phyloP scores from a whole-genome alignment of 2,888 invertebrate genomes.

The Synanthedon formicaeformis region DNA sequence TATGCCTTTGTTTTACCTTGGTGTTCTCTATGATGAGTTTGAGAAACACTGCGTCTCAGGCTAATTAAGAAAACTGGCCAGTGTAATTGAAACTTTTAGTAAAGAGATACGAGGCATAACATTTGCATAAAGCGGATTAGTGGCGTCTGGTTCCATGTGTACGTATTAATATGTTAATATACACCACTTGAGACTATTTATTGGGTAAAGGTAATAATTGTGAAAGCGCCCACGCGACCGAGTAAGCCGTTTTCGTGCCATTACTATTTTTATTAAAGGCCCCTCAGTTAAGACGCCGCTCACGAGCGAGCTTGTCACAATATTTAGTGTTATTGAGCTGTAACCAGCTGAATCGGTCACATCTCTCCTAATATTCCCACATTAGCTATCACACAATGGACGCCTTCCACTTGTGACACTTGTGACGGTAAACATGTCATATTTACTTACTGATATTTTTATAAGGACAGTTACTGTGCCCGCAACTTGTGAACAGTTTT shows the following conservation, averaged over 20 bases:
- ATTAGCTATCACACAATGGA: conserved; percentile 1
- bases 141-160: conserved; percentile 3
- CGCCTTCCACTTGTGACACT: conserved; percentile 1
- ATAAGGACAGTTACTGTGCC: no score
- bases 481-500: no score
- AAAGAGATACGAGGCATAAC: conserved; percentile 15
- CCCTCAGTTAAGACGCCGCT: no score
- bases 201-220: conserved; percentile 14
- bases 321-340: no score
- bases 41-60: no score
- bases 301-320: no score
- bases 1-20: no score
- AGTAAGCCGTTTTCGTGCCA: conserved; percentile 11
- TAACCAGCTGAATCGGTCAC: background rate
- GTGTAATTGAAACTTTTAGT: conserved; percentile 26
- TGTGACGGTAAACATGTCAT: background rate
- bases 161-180: conserved; percentile 21
- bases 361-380: conserved; percentile 3
- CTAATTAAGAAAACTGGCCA: conserved; percentile 16
- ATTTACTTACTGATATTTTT: no score
- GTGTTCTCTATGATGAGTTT: no score
- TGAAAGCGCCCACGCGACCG: conserved; percentile 14
- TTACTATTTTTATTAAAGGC: conserved; percentile 12
- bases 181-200: conserved; percentile 12
- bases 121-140: conserved; percentile 22